These are phyloP conservation scores for Ormyrus thymus DNA, from an alignment of 2,888 invertebrate species.

Conservation along the genomic window DNA sequence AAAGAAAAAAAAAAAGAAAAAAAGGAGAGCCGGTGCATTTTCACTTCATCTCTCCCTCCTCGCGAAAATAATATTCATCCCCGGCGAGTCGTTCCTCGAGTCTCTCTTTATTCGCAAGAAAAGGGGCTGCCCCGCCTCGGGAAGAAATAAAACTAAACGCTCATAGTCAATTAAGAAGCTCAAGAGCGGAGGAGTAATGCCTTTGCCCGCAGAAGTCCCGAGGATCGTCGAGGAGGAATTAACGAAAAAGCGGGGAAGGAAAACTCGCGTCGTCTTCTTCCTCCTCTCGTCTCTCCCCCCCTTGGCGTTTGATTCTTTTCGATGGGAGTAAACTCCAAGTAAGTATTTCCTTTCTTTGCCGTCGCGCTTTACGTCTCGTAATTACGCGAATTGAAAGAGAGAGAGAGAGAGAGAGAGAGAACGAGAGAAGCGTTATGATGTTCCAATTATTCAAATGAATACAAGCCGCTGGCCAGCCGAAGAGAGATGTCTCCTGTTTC, in stretches of 20 bases:
- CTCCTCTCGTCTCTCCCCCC: conserved; percentile 30
- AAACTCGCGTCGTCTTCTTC: not conserved
- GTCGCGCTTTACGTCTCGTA: conserved; percentile 6
- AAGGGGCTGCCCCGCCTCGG: conserved; percentile 2
- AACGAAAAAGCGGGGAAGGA: conserved; percentile 31
- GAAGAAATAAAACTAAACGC: conserved; percentile 53
- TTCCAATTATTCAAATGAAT: conserved; percentile 55
- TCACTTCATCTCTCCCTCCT: conserved; percentile 5
- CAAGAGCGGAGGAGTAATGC: conserved; percentile 30
- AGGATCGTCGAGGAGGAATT: conserved; percentile 46
- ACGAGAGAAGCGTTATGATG: conserved; percentile 37
- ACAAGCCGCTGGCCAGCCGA: not conserved
- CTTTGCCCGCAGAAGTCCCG: conserved; percentile 32
- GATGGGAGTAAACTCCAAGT: conserved; percentile 13
- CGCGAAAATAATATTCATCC: conserved; percentile 49
- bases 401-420: too few relatives aligned
- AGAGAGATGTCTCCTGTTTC: conserved; percentile 16
- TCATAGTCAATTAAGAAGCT: conserved; percentile 54
- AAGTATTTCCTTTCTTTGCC: not conserved
- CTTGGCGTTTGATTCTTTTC: conserved; percentile 19
- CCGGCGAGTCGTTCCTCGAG: not conserved
- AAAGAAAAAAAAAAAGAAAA: conserved; percentile 13
- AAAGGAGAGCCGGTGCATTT: conserved; percentile 10
- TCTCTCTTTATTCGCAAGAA: conserved; percentile 17
- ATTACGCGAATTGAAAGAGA: conserved; percentile 51